phyloP scores from a whole-genome alignment of 2,113 vertebrate genomes.

The Anarrhichthys ocellatus region DNA sequence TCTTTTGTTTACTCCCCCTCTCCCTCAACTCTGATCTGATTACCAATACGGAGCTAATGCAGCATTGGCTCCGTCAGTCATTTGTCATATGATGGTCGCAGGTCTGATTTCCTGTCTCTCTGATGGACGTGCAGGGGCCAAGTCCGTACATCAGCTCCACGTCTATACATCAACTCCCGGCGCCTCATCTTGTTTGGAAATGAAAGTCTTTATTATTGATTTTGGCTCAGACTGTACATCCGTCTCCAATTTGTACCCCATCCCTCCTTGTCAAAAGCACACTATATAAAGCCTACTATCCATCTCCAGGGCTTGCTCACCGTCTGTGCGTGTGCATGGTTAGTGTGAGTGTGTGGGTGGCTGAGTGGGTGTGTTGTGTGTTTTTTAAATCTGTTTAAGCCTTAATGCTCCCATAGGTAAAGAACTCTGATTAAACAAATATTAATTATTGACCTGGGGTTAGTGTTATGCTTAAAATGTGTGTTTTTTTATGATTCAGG shows the following conservation, averaged over 20 bases:
- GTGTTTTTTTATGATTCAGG: not conserved
- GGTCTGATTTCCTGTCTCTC: constrained; percentile 50
- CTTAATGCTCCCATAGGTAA: constrained; percentile 13
- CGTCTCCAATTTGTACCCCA: constrained; percentile 68
- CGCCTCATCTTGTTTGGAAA: constrained; percentile 74
- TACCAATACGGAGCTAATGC: constrained; percentile 44
- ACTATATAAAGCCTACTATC: constrained; percentile 62
- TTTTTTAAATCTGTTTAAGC: constrained; percentile 10
- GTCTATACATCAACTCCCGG: constrained; percentile 59
- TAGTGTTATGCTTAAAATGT: not conserved
- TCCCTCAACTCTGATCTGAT: constrained; percentile 51
- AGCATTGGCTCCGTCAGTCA: constrained; percentile 40
- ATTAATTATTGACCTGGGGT: not conserved
- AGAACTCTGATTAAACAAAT: constrained; percentile 4
- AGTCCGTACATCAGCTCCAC: constrained; percentile 44
- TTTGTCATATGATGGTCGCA: constrained; percentile 54
- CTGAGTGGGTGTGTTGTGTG: constrained; percentile 4
- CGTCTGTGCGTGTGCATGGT: constrained; percentile 21
- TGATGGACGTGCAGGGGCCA: constrained; percentile 53
- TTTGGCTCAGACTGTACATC: constrained; percentile 72
- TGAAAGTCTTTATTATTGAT: constrained; percentile 80
- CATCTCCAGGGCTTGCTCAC: constrained; percentile 40
- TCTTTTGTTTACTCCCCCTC: constrained; percentile 45
- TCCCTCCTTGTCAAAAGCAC: constrained; percentile 57
- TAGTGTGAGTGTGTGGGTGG: constrained; percentile 16